Base-by-base conservation (phyloP, 2,797 vertebrate species). In the Chiropotes sagulatus region DNA sequence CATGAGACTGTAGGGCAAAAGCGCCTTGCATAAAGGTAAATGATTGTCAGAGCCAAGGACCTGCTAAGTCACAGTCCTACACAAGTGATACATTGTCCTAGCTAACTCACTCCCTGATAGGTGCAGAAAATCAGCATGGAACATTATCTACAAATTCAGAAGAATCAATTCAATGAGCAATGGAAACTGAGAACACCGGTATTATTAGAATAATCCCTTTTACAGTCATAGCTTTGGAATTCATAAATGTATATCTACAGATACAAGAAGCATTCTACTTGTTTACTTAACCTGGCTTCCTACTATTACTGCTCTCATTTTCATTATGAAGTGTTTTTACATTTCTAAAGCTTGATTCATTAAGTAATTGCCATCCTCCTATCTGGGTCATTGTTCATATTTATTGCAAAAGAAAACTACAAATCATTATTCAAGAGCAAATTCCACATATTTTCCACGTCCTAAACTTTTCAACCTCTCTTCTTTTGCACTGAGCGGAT, bases 371-470 rank as follows among this genome's bases (percentile, higher is more conserved):
- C 94, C 83, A 97, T 96, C 64, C 50, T 97, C 83, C 88, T 97
- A 95, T 96, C 96, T 97, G 96, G 98, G 96, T 96, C 97, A 96
- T 91, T 96, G 96, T 96, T 97, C 94, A 76, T 98, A 95, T 96
- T 97, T 97, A 97, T 86, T 97, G 97, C 97, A 97, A 96, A 98
- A 98, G 97, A 96, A 97, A 97, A 98, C 87, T 96, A 96, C 82
- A 81, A 97, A 97, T 96, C 94, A 95, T 96, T 93, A 97, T 92
- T 97, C 97, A 97, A 97, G 82, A 97, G 90, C 94, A 94, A 95
- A 98, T 97, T 97, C 97, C 97, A 97, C 97, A 92, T 97, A 97
- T 96, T 98, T 98, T 97, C 97, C 94, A 97, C 7, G 0, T 97
- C 94, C 95, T 97, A 98, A 97, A 97, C 93, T 96, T 97, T 96